A percentile compares a stretch with the other conserved stretches of the same genome.
phyloP scores from a whole-genome alignment of 2,888 invertebrate genomes.

The Nasonovia ribisnigri region DNA sequence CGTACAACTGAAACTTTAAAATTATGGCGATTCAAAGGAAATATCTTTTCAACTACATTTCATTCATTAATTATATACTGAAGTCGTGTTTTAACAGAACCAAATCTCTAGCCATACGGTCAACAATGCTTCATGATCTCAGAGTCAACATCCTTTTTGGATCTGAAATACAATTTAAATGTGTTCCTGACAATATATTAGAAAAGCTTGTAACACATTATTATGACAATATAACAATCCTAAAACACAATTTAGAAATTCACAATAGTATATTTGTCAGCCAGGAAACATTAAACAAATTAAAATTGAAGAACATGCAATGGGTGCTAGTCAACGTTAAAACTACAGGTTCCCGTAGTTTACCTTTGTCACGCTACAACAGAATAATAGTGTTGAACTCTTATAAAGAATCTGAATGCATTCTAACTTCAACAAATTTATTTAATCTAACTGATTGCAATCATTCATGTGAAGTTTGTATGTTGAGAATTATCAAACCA shows the following conservation, averaged over 20 bases:
- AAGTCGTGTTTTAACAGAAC: constrained; percentile 43
- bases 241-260: constrained; percentile 39
- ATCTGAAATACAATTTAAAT: constrained; percentile 38
- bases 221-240: constrained; percentile 33
- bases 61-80: constrained; percentile 31
- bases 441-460: constrained; percentile 44
- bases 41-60: constrained; percentile 30
- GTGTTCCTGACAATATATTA: constrained; percentile 47
- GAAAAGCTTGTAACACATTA: constrained; percentile 33
- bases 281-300: constrained; percentile 19
- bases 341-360: not conserved
- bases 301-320: constrained; percentile 47
- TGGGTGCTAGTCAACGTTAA: constrained; percentile 47
- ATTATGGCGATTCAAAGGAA: constrained; percentile 39
- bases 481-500: constrained; percentile 44
- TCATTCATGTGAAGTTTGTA: not conserved
- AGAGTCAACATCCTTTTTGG: constrained; percentile 36
- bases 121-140: constrained; percentile 23
- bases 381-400: constrained; percentile 36
- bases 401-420: constrained; percentile 1
- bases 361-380: constrained; percentile 43
- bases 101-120: constrained; percentile 6
- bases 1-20: not conserved
- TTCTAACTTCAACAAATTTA: constrained; percentile 51
- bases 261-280: constrained; percentile 57